Conservation (phyloP, 1,140 invertebrate species). For the Drosophila bifasciata region DNA sequence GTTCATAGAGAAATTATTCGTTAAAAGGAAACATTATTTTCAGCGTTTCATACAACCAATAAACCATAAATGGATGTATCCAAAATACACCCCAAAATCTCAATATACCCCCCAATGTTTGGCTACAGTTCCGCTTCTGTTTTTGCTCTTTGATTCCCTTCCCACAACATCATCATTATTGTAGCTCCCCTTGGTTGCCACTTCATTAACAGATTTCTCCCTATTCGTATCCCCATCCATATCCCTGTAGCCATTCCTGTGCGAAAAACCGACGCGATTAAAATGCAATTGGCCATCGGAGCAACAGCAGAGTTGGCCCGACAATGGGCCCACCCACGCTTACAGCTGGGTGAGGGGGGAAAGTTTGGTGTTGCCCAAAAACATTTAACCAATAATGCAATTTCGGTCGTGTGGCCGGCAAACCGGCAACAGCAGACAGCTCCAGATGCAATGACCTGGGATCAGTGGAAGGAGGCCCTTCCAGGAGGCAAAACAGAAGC, state of each 20-base stretch:
- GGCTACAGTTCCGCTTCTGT: conserved; percentile 1
- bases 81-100: too few relatives aligned
- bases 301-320: conserved; percentile 8
- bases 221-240: background rate
- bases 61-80: too few relatives aligned
- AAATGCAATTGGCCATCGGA: conserved; percentile 52
- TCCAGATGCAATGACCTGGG: conserved; percentile 10
- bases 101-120: conserved; percentile 7
- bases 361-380: conserved; percentile 37
- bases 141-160: conserved; percentile 6
- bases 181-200: conserved; percentile 33
- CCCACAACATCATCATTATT: conserved; percentile 29
- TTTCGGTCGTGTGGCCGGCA: conserved; percentile 34
- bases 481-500: conserved; percentile 11
- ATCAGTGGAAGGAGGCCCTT: background rate
- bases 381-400: conserved; percentile 63
- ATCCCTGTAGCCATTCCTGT: background rate
- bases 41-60: too few relatives aligned
- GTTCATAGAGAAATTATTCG: too few relatives aligned
- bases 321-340: background rate
- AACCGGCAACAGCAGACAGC: conserved; percentile 13
- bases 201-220: conserved; percentile 56
- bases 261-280: conserved; percentile 54
- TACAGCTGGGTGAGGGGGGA: too few relatives aligned
- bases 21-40: too few relatives aligned